These are phyloP conservation scores for Stegostoma tigrinum DNA, from an alignment of 2,113 vertebrate species.

Conservation along the genomic window DNA sequence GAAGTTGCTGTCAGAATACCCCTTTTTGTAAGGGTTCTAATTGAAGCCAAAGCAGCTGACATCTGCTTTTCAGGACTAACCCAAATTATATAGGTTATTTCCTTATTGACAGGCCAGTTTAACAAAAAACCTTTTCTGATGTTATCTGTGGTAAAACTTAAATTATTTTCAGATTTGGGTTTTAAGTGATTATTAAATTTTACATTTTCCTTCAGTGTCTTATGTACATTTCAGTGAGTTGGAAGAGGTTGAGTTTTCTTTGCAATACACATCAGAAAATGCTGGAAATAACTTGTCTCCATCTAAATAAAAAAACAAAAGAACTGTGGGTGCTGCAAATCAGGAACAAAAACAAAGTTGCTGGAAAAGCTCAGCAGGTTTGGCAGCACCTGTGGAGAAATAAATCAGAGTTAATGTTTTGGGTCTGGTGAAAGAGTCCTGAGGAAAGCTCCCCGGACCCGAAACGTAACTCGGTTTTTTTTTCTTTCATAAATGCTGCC, in stretches of 20 bases:
- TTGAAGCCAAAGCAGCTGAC: neutral
- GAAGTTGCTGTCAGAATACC: neutral
- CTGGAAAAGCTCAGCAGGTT: too few species aligned
- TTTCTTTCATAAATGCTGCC: too few species aligned
- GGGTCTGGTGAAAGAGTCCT: too few species aligned
- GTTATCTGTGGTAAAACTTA: neutral
- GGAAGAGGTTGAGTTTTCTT: too few species aligned
- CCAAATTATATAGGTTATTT: neutral
- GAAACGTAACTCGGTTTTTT: too few species aligned
- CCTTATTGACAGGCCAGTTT: neutral
- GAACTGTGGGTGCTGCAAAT: too few species aligned
- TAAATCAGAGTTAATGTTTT: too few species aligned
- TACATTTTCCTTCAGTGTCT: neutral
- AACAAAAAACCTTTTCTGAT: neutral
- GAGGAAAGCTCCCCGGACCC: too few species aligned
- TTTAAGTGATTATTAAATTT: too few species aligned
- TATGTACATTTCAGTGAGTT: neutral
- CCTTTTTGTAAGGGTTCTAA: neutral
- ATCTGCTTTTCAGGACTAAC: neutral
- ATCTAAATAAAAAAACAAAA: too few species aligned
- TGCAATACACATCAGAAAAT: neutral
- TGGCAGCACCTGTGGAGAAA: too few species aligned
- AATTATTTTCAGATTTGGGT: neutral
- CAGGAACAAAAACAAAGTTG: too few species aligned
- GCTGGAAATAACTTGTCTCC: neutral